Conservation (phyloP, 1,140 invertebrate genomes). For the Leptinotarsa defecta region DNA sequence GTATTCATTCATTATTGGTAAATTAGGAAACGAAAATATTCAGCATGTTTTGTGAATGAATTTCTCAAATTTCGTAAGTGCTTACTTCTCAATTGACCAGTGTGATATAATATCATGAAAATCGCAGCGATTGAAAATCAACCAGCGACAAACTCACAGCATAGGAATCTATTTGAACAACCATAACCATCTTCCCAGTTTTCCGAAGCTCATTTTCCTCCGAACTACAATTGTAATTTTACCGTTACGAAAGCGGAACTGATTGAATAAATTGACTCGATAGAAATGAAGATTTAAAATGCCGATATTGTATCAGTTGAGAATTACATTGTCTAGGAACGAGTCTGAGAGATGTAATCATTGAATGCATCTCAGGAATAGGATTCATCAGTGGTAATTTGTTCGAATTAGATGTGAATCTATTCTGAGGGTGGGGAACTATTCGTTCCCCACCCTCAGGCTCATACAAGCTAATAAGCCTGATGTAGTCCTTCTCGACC, state of each 20-base stretch:
- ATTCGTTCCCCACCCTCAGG: too few relatives aligned
- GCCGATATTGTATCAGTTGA: not conserved
- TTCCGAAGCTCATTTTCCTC: not conserved
- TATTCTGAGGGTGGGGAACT: too few relatives aligned
- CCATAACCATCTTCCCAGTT: not conserved
- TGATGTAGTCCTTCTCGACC: too few relatives aligned
- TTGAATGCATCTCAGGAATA: not conserved
- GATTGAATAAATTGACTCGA: not conserved
- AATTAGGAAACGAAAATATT: too few relatives aligned
- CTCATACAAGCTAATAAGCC: too few relatives aligned
- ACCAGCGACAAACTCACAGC: too few relatives aligned
- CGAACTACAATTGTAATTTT: not conserved
- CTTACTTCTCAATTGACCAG: too few relatives aligned
- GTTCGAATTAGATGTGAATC: not conserved
- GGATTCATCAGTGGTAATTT: not conserved
- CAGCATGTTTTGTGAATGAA: too few relatives aligned
- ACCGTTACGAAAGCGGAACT: not conserved
- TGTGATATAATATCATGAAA: too few relatives aligned
- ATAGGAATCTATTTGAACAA: not conserved
- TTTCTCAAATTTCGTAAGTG: too few relatives aligned
- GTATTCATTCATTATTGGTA: too few relatives aligned
- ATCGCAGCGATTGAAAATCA: too few relatives aligned
- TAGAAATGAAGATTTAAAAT: not conserved
- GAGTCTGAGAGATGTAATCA: not conserved
- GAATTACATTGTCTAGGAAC: not conserved